Percentiles rank a stretch among this genome's conserved stretches.
These are phyloP conservation scores for Sceloporus undulatus DNA, from an alignment of 2,113 vertebrate species.

Conservation along the genomic window DNA sequence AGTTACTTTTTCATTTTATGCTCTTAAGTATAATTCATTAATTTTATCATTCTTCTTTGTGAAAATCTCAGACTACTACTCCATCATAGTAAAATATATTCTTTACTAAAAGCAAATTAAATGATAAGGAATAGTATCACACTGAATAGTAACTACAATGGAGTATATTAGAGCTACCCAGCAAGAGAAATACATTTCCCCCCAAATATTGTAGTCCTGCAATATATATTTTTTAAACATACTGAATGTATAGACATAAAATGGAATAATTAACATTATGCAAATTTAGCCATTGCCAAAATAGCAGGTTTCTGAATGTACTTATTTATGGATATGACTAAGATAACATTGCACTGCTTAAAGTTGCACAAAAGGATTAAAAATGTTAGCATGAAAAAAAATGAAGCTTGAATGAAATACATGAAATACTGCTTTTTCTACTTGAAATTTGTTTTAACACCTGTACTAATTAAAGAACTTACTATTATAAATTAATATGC, in stretches of 20 bases:
- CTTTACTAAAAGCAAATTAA: neutral
- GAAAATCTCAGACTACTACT: neutral
- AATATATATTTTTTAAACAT: constrained; percentile 10
- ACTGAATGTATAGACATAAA: neutral
- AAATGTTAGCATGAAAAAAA: neutral
- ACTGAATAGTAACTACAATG: neutral
- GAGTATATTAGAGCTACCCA: neutral
- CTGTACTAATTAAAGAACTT: neutral
- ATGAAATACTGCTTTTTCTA: neutral
- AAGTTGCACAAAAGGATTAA: neutral
- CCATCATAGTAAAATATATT: neutral
- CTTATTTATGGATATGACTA: neutral
- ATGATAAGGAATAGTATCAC: too few relatives aligned
- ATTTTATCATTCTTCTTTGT: neutral
- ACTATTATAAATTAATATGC: constrained; percentile 33
- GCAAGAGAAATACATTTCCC: neutral
- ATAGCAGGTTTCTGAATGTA: neutral
- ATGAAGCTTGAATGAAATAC: too few relatives aligned
- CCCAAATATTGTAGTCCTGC: neutral
- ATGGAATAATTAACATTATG: neutral
- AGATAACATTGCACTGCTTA: neutral
- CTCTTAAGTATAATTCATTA: neutral
- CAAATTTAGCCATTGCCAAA: neutral
- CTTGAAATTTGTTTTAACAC: neutral
- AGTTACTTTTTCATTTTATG: neutral